A percentile compares a stretch with the other conserved stretches of the same genome.
Conservation (phyloP, 2,888 invertebrate species). For the Eupeodes luniger region DNA sequence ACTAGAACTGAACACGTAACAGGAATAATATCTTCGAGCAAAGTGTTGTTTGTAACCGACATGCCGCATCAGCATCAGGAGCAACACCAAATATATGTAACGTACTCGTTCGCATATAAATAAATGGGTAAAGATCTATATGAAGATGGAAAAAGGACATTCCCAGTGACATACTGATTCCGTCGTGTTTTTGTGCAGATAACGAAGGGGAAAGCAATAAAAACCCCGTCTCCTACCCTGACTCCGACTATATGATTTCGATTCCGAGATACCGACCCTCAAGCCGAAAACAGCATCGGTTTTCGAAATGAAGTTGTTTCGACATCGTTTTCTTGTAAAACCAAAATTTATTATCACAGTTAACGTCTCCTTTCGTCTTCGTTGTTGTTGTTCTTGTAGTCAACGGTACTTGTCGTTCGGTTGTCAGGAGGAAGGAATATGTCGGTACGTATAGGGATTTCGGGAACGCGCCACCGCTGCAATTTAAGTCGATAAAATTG, state of each 20-base stretch:
- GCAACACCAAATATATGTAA: neutral
- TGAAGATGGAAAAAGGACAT: conserved; percentile 62
- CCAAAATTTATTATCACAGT: conserved; percentile 62
- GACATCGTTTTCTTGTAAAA: conserved; percentile 61
- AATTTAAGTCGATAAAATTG: conserved; percentile 11
- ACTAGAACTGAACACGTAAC: conserved; percentile 66
- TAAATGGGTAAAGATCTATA: neutral
- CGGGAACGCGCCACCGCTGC: neutral
- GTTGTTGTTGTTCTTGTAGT: neutral
- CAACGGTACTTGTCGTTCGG: too few species aligned
- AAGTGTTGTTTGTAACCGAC: conserved; percentile 49
- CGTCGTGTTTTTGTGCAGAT: conserved; percentile 68
- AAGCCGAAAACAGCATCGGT: conserved; percentile 24
- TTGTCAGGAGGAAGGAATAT: neutral
- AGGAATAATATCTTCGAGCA: conserved; percentile 64
- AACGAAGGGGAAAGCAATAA: conserved; percentile 71
- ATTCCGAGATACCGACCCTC: neutral
- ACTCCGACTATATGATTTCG: too few species aligned
- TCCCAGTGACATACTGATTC: conserved; percentile 73
- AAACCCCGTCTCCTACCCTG: neutral
- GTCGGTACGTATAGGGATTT: neutral
- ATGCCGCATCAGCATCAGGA: conserved; percentile 8
- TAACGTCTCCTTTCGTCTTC: neutral
- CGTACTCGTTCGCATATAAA: neutral
- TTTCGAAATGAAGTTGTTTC: conserved; percentile 66